Conservation (phyloP, 2,797 vertebrate genomes). For the Chlorospingus flavigularis region DNA sequence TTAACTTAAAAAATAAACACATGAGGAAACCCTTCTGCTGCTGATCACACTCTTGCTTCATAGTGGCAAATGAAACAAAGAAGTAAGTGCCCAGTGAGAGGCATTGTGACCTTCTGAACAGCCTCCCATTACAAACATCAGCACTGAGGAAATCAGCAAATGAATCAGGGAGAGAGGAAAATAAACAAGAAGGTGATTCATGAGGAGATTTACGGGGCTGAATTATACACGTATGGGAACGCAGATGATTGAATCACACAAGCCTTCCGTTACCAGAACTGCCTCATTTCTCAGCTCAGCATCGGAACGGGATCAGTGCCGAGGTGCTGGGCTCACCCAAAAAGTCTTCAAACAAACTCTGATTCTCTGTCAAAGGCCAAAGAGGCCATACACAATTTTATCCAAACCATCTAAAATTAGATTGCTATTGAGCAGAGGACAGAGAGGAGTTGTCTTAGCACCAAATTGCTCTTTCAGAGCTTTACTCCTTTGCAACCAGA, state of each 20-base stretch:
- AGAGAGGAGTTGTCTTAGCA: neutral
- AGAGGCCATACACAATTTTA: neutral
- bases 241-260: neutral
- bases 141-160: slow-evolving; percentile 1
- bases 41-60: neutral
- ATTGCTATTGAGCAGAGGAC: neutral
- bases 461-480: neutral
- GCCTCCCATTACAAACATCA: neutral
- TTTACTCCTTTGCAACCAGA: neutral
- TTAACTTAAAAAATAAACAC: neutral
- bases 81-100: neutral
- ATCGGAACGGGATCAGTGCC: rapidly evolving
- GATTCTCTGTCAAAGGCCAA: neutral
- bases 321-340: neutral
- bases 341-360: neutral
- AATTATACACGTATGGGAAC: neutral
- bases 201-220: neutral
- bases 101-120: slow-evolving; percentile 1
- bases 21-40: neutral
- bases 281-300: neutral
- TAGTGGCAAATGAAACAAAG: neutral
- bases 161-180: slow-evolving; percentile 5
- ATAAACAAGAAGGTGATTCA: slow-evolving; percentile 49
- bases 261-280: neutral
- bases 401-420: neutral